Evolutionary conservation across 2,113 vertebrate species (phyloP), one percentile per base, ranked within the genome.

Genomic region (Mormoops blainvillei): DNA sequence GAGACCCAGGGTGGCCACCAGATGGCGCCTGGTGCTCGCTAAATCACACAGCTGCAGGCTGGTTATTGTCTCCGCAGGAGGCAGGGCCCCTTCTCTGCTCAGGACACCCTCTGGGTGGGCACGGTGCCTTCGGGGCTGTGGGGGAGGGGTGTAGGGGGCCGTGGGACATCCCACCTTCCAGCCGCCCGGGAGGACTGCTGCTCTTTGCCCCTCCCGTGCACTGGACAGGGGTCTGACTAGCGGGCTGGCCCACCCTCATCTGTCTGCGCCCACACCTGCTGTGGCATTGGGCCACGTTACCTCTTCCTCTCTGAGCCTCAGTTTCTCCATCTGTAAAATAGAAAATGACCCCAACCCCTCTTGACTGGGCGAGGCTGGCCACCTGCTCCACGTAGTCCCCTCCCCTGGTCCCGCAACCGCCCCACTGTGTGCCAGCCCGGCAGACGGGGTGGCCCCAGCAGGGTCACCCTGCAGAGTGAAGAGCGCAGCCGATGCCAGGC

Each of bases 51-150:
- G 65, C 61, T 1, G 12, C 61, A 9, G 48, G 24, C 36, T 4
- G 24, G 13, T 33, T 1, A 0, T n/a, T n/a, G n/a, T 52, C 28
- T 1, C 2, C 0, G 0, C 22, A 7, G 15, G 28, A 10, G 18
- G 28, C 33, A 11, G n/a, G 31, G 4, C 33, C 18, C 36, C 19
- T 15, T 36, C 20, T 5, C 9, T 22, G 22, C 26, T 10, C 68
- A 1, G 24, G 0, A 4, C 11, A 0, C 28, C 41, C 6, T 50
- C 13, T 0, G 5, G 56, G 67, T 0, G 31, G 38, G 36, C 5
- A 1, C 2, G 0, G 19, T 1, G 14, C 36, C 13, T 14, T 7
- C 7, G 26, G 3, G 41, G 36, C 56, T 7, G 24, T 13, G 50
- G 31, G 2, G 77, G 58, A 2, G 36, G 31, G 12, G 11, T 4